Conservation (phyloP, 1,140 invertebrate genomes). For the Cotesia vestalis region DNA sequence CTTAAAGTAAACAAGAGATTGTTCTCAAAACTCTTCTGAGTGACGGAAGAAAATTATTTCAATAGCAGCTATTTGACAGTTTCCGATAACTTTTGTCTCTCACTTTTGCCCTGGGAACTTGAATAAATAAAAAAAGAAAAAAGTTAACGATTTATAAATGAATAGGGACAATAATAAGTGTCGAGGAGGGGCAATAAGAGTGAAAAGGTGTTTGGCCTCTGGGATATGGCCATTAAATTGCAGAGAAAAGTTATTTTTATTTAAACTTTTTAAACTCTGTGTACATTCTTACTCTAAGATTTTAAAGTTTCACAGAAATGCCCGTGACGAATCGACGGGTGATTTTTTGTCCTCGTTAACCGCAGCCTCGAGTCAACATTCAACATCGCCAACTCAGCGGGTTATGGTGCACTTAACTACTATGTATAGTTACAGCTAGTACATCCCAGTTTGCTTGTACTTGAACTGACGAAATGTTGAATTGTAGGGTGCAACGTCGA, state of each 20-base stretch:
- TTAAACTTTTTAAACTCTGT: neutral
- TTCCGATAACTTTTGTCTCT: too few relatives aligned
- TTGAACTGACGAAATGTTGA: neutral
- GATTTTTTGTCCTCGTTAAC: conserved; percentile 56
- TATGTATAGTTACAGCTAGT: too few relatives aligned
- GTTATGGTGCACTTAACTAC: conserved; percentile 9
- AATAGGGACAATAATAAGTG: too few relatives aligned
- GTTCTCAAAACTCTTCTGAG: neutral
- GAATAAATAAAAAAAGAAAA: neutral
- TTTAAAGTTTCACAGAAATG: conserved; percentile 36
- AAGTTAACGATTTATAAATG: conserved; percentile 4
- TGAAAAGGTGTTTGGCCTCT: conserved; percentile 60
- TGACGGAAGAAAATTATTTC: too few relatives aligned
- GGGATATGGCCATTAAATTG: conserved; percentile 37
- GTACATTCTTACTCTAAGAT: conserved; percentile 2
- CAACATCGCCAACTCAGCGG: conserved; percentile 57
- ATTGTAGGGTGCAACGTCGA: conserved; percentile 35
- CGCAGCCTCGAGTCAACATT: conserved; percentile 58
- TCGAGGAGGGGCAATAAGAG: neutral
- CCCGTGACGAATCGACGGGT: conserved; percentile 59
- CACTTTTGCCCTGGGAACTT: too few relatives aligned
- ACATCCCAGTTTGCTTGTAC: too few relatives aligned
- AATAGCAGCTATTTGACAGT: neutral
- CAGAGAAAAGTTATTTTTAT: conserved; percentile 2
- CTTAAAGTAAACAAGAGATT: conserved; percentile 3